Evolutionary conservation across 2,113 vertebrate genomes (phyloP), one percentile per base, ranked within the genome.

Genomic region (Melanotaenia duboulayi): DNA sequence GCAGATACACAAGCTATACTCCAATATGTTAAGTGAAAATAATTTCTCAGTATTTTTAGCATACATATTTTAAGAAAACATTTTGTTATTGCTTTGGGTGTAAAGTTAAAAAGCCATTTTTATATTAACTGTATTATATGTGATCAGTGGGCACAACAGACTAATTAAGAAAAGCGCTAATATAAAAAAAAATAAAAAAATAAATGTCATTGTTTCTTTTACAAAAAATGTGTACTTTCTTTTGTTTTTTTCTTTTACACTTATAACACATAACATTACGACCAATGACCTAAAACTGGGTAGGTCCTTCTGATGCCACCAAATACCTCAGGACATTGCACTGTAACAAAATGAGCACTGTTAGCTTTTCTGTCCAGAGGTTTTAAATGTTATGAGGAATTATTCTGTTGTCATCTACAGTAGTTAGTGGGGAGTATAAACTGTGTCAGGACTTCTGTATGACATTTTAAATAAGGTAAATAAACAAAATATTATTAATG

Each of bases 91-190:
- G 93, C 93, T 94, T 94, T 94, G 92, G 90, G 90, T 94, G 93
- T 92, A 90, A 92, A 94, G 91, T 89, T 90, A 89, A 92, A 93
- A 94, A 93, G 92, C 93, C 91, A 93, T 94, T 94, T 94, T 94
- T 94, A 92, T 94, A 94, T 90, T 91, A 88, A 92, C 91, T 93
- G 92, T 93, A 93, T 87, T 93, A 91, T 92, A 90, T 93, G 92
- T 93, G 92, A 92, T 93, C 88, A 87, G 83, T 92, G 89, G 92
- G 91, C 93, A 93, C 91, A 93, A 89, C 83, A 85, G 91, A 92
- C 90, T 91, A 87, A 89, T 89, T 86, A 81, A 89, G 91, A 91
- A 89, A 88, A 88, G 92, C 92, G 93, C 90, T 89, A 82, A n/a
- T n/a, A n/a, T n/a, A n/a, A n/a, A n/a, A n/a, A n/a, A 67, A 77